Conservation (phyloP, 2,113 vertebrate genomes). For the Synodontis membranacea region DNA sequence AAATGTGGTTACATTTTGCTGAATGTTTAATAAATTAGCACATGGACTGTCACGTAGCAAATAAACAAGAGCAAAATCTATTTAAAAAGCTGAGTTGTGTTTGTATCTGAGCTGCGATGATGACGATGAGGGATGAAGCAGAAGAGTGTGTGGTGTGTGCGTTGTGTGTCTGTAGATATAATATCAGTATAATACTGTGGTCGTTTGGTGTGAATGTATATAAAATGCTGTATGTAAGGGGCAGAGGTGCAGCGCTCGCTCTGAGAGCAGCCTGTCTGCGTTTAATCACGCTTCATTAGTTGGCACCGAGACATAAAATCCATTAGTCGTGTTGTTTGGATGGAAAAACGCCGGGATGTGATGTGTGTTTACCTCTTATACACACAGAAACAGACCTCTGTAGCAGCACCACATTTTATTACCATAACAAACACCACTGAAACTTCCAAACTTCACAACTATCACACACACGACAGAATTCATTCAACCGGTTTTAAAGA, state of each 20-base stretch:
- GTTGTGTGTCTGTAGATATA: background rate
- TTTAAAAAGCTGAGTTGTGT: background rate
- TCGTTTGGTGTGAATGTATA: background rate
- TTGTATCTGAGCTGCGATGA: background rate
- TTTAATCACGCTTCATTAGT: no score
- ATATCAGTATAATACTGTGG: background rate
- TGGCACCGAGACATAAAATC: slow-evolving; percentile 14
- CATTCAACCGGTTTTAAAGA: no score
- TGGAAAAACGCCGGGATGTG: background rate
- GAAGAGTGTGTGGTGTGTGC: background rate
- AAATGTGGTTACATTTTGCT: background rate
- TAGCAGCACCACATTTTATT: background rate
- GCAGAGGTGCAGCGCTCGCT: background rate
- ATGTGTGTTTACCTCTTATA: background rate
- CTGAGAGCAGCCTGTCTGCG: background rate
- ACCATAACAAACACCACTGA: background rate
- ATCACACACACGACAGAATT: background rate
- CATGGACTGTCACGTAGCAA: background rate
- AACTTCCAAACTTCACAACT: background rate
- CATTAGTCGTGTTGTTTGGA: slow-evolving; percentile 23
- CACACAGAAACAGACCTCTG: background rate
- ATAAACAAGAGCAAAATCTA: background rate
- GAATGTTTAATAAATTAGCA: background rate
- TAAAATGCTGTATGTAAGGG: background rate
- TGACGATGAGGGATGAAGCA: background rate